Evolutionary conservation across 2,113 vertebrate species (phyloP).

Genomic region (Caloenas nicobarica): DNA sequence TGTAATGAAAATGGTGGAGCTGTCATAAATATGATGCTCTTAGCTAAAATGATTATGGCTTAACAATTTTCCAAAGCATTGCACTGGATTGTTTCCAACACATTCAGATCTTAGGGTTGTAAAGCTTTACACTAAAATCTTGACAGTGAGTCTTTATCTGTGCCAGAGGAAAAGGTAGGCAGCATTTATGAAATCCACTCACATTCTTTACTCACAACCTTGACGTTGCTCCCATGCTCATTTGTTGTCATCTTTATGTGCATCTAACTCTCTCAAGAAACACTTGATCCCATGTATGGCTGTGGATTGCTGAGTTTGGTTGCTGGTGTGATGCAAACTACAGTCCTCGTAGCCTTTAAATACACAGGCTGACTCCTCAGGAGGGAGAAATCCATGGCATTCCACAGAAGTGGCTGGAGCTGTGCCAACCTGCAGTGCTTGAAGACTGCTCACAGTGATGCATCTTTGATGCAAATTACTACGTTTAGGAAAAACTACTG

Average conservation of each 20-base stretch:
- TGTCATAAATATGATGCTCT: slow-evolving; percentile 32
- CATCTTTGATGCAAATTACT: not conserved
- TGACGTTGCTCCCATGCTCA: not conserved
- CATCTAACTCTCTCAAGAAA: not conserved
- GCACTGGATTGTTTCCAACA: slow-evolving; percentile 30
- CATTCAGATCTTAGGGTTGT: not conserved
- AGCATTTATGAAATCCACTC: not conserved
- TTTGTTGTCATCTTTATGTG: not conserved
- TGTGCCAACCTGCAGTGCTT: not conserved
- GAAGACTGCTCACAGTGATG: not conserved
- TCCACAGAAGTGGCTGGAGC: not conserved
- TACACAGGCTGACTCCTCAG: not conserved
- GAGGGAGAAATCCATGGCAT: not conserved
- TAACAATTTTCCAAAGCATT: slow-evolving; percentile 54
- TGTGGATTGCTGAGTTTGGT: not conserved
- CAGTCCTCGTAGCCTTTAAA: not conserved
- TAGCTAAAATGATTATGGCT: slow-evolving; percentile 55
- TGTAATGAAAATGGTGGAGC: slow-evolving; percentile 60
- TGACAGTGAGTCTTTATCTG: not conserved
- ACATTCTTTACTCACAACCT: not conserved
- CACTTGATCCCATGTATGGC: not conserved
- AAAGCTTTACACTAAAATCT: slow-evolving; percentile 38
- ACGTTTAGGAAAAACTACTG: not conserved
- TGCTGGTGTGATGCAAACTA: not conserved
- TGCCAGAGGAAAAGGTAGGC: not conserved